phyloP scores from a whole-genome alignment of 92 coral and sea anemone genomes.

The Chrysogorgia sp. region DNA sequence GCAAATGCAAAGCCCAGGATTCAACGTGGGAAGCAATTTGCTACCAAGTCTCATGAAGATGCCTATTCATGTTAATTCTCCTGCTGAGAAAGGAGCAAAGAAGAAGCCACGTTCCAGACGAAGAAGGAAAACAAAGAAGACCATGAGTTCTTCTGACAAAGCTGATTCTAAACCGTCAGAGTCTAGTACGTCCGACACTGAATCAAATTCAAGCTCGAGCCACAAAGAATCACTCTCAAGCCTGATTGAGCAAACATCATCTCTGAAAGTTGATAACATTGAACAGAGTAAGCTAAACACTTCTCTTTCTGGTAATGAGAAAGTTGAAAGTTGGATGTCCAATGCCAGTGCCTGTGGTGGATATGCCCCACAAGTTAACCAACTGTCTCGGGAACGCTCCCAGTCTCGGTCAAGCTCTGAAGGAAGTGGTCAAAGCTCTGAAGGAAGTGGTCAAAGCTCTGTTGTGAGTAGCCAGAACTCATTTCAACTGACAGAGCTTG shows the following conservation, averaged over 20 bases:
- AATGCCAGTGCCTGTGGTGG: background rate
- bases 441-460: constrained; percentile 21
- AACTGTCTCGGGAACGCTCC: background rate
- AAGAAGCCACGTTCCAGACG: background rate
- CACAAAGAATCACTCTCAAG: background rate
- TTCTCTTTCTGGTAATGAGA: constrained; percentile 1
- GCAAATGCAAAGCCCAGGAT: background rate
- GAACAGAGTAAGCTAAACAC: background rate
- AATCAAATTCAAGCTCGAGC: constrained; percentile 10
- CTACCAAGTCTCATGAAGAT: too few relatives aligned
- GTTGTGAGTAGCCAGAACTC: constrained; percentile 17
- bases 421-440: constrained; percentile 21
- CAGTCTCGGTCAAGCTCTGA: constrained; percentile 6
- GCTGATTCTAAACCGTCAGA: background rate
- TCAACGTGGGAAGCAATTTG: background rate
- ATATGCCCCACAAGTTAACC: background rate
- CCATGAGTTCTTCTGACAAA: background rate
- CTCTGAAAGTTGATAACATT: constrained; percentile 16
- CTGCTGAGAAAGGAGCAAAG: background rate
- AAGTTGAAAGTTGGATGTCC: constrained; percentile 1
- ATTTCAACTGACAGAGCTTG: constrained; percentile 1
- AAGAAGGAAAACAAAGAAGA: background rate
- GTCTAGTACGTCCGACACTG: background rate
- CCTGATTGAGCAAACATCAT: background rate
- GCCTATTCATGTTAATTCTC: background rate